Evolutionary conservation across 2,113 vertebrate genomes (phyloP), one percentile per base, ranked within the genome.

Genomic region (Amblyornis subalaris): DNA sequence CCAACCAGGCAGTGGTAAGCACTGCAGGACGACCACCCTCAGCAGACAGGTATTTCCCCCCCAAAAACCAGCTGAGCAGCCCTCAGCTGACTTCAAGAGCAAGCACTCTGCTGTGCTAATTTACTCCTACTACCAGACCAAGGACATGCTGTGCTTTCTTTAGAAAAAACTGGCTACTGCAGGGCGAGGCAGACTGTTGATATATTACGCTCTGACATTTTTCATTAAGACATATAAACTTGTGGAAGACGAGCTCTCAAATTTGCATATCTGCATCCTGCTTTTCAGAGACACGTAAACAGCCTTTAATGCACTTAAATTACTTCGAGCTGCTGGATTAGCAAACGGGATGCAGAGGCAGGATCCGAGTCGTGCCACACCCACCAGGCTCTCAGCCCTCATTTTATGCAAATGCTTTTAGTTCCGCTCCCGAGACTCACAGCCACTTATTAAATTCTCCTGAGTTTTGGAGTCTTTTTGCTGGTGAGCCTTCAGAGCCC

Each of bases 141-240:
- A 94, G 84, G 79, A 89, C 40, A 51, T 12, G 60, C 8, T 66
- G 40, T 77, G 44, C 67, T 82, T 66, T 64, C 81, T 82, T 87
- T 66, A 70, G 61, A 44, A 91, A 71, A 91, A 92, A 70, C 2
- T 60, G 66, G 45, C 71, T 85, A 80, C 70, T n/a, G 31, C 31
- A 28, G 75, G 67, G 35, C 24, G 53, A 86, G 73, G 77, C 55
- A 74, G 72, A 51, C 51, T 81, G 71, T 69, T 91, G 88, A 91
- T 88, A 60, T 85, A 85, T 81, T 90, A 67, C 0, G 1, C 51
- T 44, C 50, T 94, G 78, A 73, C 89, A 89, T 79, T 93, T 91
- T 85, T 89, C 90, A 90, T 93, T 73, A 85, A 83, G 75, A 91
- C 91, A 70, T 47, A 93, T 74, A 90, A 94, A 93, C 82, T 70